These are phyloP conservation scores for Hemiscyllium ocellatum DNA, from an alignment of 2,113 vertebrate genomes.

Conservation along the genomic window DNA sequence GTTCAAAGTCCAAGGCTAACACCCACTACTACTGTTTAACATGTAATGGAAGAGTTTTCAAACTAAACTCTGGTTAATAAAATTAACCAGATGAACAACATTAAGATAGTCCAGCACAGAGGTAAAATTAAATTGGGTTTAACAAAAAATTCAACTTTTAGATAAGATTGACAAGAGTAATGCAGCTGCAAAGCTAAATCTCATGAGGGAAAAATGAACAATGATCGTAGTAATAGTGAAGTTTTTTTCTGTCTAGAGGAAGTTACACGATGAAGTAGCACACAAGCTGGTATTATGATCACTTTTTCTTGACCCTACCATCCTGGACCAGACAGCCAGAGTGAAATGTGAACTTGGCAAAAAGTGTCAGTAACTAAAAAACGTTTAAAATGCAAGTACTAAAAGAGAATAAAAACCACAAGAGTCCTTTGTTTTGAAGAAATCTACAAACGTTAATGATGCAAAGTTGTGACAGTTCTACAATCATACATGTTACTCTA, in stretches of 20 bases:
- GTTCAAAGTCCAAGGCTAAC: background rate
- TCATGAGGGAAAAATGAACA: background rate
- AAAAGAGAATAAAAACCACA: no score
- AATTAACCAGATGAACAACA: background rate
- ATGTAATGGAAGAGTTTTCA: background rate
- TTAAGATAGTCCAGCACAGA: background rate
- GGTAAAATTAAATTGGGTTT: background rate
- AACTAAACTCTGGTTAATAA: background rate
- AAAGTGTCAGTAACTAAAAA: no score
- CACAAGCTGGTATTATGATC: background rate
- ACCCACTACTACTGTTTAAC: background rate
- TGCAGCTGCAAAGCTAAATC: background rate
- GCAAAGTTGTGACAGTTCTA: no score
- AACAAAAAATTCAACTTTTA: background rate
- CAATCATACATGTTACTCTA: no score
- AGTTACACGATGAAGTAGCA: rapidly evolving
- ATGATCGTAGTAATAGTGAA: background rate
- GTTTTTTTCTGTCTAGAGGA: background rate
- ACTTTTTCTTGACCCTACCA: background rate
- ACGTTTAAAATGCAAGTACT: no score
- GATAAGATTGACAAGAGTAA: background rate
- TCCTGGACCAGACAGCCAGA: no score
- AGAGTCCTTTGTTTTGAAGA: no score
- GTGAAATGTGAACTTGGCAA: no score
- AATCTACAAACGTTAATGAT: no score